These are phyloP conservation scores for Sebastes iracundus DNA, from an alignment of 2,797 vertebrate species.

Conservation along the genomic window DNA sequence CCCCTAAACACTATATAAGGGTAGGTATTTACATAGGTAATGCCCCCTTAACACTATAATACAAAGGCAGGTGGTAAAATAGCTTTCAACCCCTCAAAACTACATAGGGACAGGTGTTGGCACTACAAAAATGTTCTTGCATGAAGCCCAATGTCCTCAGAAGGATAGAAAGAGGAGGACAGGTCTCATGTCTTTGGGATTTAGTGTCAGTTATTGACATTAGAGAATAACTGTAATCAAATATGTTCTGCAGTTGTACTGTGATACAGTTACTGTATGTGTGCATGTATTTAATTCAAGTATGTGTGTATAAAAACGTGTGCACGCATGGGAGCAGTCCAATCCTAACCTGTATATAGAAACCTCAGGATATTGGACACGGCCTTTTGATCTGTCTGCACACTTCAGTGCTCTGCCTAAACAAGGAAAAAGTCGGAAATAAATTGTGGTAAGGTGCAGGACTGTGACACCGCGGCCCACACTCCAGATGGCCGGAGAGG, in stretches of 20 bases:
- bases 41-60: no score
- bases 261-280: neutral
- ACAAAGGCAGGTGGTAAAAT: no score
- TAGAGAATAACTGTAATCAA: neutral
- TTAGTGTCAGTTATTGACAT: neutral
- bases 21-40: no score
- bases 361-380: conserved; percentile 44
- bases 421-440: conserved; percentile 51
- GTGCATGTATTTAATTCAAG: neutral
- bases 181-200: neutral
- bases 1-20: no score
- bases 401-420: conserved; percentile 34
- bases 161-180: neutral
- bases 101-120: no score
- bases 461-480: conserved; percentile 27
- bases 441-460: conserved; percentile 38
- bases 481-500: conserved; percentile 23
- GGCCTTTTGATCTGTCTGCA: conserved; percentile 51
- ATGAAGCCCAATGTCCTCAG: neutral
- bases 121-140: neutral
- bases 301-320: neutral
- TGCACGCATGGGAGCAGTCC: neutral
- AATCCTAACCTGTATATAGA: neutral
- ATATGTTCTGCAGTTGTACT: neutral
- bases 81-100: no score